These are phyloP conservation scores for Eupithecia subfuscata DNA, from an alignment of 2,888 invertebrate species.

Conservation along the genomic window DNA sequence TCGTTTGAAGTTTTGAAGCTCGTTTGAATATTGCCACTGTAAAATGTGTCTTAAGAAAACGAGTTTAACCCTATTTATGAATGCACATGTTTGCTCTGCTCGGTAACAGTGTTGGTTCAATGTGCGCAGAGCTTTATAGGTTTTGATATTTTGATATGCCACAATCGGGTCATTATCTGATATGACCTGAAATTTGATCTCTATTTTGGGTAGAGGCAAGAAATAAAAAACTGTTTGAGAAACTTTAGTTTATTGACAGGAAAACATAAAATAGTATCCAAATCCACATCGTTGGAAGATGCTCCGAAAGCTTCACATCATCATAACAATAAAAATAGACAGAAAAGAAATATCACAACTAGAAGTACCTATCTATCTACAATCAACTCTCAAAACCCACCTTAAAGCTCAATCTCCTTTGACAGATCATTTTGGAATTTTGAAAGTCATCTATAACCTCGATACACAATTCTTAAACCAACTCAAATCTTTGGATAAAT, in stretches of 20 bases:
- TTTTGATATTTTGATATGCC: too few species aligned
- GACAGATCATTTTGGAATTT: constrained; percentile 47
- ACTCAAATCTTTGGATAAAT: background rate
- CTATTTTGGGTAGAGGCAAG: background rate
- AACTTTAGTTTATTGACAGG: constrained; percentile 5
- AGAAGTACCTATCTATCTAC: constrained; percentile 32
- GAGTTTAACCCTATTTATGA: too few species aligned
- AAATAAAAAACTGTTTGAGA: background rate
- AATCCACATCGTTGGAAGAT: background rate
- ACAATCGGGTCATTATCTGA: too few species aligned
- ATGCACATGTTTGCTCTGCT: too few species aligned
- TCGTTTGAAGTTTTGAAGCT: too few species aligned
- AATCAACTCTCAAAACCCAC: constrained; percentile 30
- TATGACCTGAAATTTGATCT: too few species aligned
- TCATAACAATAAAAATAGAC: constrained; percentile 7
- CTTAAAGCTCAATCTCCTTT: constrained; percentile 61
- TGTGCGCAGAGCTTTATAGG: too few species aligned
- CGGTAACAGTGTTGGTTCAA: too few species aligned
- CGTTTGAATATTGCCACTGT: too few species aligned
- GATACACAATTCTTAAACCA: background rate
- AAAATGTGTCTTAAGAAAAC: too few species aligned
- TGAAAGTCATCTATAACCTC: constrained; percentile 34
- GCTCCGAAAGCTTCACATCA: background rate
- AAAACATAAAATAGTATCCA: background rate
- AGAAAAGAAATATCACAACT: constrained; percentile 22